Conservation (phyloP, 2,888 invertebrate species). For the Pseudococcus jackbeardsleyi region DNA sequence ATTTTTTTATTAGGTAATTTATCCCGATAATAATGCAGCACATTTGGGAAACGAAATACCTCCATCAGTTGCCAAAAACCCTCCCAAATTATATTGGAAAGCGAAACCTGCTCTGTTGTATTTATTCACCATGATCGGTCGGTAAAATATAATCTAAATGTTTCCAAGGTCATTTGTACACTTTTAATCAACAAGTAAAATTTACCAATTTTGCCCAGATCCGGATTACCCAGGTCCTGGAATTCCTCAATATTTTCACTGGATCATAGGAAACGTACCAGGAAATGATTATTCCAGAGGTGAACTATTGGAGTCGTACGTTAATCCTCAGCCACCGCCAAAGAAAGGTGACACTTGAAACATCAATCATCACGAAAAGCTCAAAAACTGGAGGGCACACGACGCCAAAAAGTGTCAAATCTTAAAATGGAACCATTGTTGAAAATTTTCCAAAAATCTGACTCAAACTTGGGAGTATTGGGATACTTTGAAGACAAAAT, state of each 20-base stretch:
- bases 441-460: too few species aligned
- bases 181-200: too few species aligned
- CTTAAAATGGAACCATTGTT: too few species aligned
- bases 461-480: too few species aligned
- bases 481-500: too few species aligned
- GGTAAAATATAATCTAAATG: neutral
- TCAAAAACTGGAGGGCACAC: too few species aligned
- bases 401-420: too few species aligned
- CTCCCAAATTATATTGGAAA: neutral
- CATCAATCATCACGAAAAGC: neutral
- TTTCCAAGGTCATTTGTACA: neutral
- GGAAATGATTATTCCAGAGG: conserved; percentile 79
- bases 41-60: neutral
- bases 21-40: neutral
- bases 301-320: conserved; percentile 81
- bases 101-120: neutral
- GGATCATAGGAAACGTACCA: conserved; percentile 90
- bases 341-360: neutral
- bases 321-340: conserved; percentile 72
- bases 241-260: conserved; percentile 73
- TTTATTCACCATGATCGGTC: neutral
- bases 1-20: neutral
- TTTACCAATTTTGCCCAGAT: neutral
- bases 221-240: neutral
- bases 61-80: neutral